Conservation (phyloP, 2,113 vertebrate genomes). For the Scomber japonicus region DNA sequence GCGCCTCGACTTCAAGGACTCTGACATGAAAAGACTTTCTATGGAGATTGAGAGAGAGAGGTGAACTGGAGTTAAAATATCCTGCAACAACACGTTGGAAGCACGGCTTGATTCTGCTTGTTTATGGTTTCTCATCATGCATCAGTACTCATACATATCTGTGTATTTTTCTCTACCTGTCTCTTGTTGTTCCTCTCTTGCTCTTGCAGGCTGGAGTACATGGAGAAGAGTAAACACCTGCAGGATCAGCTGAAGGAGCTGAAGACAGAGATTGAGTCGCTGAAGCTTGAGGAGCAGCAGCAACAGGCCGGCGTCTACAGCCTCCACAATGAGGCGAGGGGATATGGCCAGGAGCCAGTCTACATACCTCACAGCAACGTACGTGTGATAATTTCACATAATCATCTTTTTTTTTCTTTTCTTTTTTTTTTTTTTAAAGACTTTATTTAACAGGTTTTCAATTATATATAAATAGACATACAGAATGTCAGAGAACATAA, state of each 20-base stretch:
- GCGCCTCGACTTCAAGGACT: constrained; percentile 90
- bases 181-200: not conserved
- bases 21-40: constrained; percentile 93
- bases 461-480: no score
- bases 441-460: no score
- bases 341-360: constrained; percentile 81
- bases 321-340: constrained; percentile 69
- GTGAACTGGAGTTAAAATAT: constrained; percentile 66
- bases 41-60: constrained; percentile 95
- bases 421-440: no score
- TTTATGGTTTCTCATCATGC: not conserved
- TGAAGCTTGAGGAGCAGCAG: constrained; percentile 92
- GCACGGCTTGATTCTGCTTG: not conserved
- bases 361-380: constrained; percentile 86
- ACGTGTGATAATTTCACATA: constrained; percentile 34
- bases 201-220: constrained; percentile 88
- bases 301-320: constrained; percentile 85
- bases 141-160: not conserved
- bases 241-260: constrained; percentile 94
- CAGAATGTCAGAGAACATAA: no score
- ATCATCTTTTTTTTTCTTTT: no score
- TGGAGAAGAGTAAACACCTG: constrained; percentile 93
- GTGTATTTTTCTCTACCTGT: not conserved
- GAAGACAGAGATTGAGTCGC: constrained; percentile 91
- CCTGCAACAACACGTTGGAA: not conserved